Evolutionary conservation across 2,113 vertebrate genomes (phyloP).

Genomic region (Cyanocitta stelleri): DNA sequence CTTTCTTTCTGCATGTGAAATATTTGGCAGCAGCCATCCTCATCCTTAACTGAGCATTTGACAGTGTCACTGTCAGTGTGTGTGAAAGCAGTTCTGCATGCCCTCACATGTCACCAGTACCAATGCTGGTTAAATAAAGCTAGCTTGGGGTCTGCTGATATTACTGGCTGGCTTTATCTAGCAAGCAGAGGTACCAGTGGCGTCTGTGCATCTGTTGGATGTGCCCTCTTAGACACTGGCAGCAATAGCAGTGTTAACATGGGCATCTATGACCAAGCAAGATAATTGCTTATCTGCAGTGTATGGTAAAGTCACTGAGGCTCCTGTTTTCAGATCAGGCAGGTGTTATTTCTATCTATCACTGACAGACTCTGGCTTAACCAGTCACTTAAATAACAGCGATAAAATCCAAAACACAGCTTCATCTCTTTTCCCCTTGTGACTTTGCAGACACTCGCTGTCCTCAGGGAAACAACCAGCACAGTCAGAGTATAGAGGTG

Average conservation of each 20-base stretch:
- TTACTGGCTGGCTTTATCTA: slow-evolving; percentile 12
- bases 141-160: slow-evolving; percentile 17
- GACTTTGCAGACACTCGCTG: background rate
- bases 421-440: background rate
- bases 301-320: background rate
- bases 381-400: background rate
- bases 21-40: background rate
- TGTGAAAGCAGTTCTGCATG: background rate
- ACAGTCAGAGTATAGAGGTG: background rate
- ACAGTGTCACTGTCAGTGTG: background rate
- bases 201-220: slow-evolving; percentile 14
- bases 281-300: slow-evolving; percentile 13
- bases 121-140: background rate
- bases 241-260: background rate
- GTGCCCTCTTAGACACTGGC: background rate
- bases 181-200: background rate
- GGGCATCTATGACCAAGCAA: background rate
- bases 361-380: background rate
- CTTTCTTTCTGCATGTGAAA: slow-evolving; percentile 12
- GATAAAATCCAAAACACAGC: background rate
- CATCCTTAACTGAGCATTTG: background rate
- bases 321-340: background rate
- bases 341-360: slow-evolving; percentile 26
- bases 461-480: background rate
- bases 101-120: background rate